phyloP scores from a whole-genome alignment of 2,888 invertebrate species.

The Acronicta aceris region DNA sequence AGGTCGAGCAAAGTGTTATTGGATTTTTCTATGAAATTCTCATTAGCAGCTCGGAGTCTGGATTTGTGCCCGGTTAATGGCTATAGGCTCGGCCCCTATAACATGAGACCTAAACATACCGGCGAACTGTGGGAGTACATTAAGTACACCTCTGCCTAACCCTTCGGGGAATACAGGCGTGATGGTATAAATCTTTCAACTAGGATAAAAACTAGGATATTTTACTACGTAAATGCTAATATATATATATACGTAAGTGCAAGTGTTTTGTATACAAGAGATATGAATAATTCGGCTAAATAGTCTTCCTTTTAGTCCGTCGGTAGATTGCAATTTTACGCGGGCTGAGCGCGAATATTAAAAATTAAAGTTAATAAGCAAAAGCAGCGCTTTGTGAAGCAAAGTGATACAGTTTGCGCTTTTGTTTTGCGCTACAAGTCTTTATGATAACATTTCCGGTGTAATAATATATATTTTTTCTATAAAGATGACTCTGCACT shows the following conservation, averaged over 20 bases:
- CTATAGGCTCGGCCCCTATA: too few relatives aligned
- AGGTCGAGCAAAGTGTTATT: too few relatives aligned
- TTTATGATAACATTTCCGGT: slow-evolving; percentile 35
- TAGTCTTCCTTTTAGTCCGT: slow-evolving; percentile 68
- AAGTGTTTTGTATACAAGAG: slow-evolving; percentile 32
- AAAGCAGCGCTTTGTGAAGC: slow-evolving; percentile 66
- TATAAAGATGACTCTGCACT: too few relatives aligned
- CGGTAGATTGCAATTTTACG: slow-evolving; percentile 86
- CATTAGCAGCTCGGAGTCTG: too few relatives aligned
- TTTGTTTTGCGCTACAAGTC: slow-evolving; percentile 47
- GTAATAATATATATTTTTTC: too few relatives aligned
- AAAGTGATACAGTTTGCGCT: slow-evolving; percentile 55
- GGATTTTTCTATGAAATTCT: too few relatives aligned
- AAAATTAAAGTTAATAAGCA: slow-evolving; percentile 88
- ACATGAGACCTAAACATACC: too few relatives aligned
- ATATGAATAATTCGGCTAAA: slow-evolving; percentile 54
- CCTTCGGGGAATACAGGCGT: too few relatives aligned
- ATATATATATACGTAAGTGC: slow-evolving; percentile 1
- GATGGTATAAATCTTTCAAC: not conserved
- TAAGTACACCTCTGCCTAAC: too few relatives aligned
- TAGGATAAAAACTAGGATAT: not conserved
- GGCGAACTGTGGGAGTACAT: too few relatives aligned
- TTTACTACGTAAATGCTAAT: not conserved
- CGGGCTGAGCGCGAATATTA: slow-evolving; percentile 84
- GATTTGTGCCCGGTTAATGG: too few relatives aligned